Conservation (phyloP, 1,140 invertebrate genomes). For the Drosophila murphyi region DNA sequence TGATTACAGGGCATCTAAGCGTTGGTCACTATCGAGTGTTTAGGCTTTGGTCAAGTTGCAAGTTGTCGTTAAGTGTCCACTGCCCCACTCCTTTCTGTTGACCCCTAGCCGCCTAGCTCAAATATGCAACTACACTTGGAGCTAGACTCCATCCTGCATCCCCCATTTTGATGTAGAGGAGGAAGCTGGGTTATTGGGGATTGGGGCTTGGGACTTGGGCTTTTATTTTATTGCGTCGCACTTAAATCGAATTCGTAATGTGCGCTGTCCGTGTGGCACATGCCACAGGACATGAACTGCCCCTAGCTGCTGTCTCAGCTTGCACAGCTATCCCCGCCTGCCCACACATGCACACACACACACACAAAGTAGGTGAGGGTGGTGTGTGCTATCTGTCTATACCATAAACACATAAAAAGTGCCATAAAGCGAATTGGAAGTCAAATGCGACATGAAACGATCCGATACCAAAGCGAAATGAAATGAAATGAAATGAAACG, state of each 20-base stretch:
- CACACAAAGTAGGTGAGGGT: neutral
- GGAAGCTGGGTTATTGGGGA: neutral
- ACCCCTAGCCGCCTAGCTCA: neutral
- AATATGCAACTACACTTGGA: conserved; percentile 22
- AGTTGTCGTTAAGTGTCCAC: conserved; percentile 20
- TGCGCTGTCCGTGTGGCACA: conserved; percentile 21
- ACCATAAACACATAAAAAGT: conserved; percentile 76
- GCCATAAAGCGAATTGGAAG: conserved; percentile 81
- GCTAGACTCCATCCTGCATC: conserved; percentile 19
- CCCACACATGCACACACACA: neutral
- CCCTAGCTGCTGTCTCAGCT: conserved; percentile 16
- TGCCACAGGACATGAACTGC: conserved; percentile 7
- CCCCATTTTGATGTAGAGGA: neutral
- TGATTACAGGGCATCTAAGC: neutral
- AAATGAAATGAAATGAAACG: conserved; percentile 18
- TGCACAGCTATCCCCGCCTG: conserved; percentile 14
- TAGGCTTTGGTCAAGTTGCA: conserved; percentile 10
- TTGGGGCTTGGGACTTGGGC: conserved; percentile 15
- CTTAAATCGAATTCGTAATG: conserved; percentile 78
- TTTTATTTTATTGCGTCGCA: conserved; percentile 78
- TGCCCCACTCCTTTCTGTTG: neutral
- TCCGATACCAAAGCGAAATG: conserved; percentile 14
- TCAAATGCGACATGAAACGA: conserved; percentile 65
- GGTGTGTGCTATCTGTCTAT: conserved; percentile 64
- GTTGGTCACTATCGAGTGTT: neutral